These are phyloP conservation scores for Nomada fucata DNA, from an alignment of 2,888 invertebrate genomes.

Conservation along the genomic window DNA sequence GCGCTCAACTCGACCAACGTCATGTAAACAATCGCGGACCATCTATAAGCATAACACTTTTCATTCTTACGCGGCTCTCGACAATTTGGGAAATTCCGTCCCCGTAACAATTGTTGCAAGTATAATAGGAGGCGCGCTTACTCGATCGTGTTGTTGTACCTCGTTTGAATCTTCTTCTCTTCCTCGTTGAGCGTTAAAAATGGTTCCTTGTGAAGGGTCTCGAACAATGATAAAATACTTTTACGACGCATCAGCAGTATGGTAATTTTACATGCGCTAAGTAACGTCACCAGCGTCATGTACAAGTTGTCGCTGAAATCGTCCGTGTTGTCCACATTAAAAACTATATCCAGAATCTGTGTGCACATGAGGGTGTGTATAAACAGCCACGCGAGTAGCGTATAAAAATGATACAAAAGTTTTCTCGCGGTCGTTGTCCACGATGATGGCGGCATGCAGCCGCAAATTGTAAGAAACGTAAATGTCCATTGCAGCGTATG, in stretches of 20 bases:
- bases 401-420: too few species aligned
- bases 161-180: constrained; percentile 38
- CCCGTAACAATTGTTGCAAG: background rate
- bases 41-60: constrained; percentile 19
- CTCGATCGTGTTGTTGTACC: constrained; percentile 33
- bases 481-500: too few species aligned
- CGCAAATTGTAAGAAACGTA: too few species aligned
- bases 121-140: background rate
- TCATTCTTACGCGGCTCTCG: background rate
- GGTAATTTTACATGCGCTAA: constrained; percentile 54
- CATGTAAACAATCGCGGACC: constrained; percentile 16
- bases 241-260: constrained; percentile 52
- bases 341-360: constrained; percentile 54
- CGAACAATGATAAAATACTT: constrained; percentile 12
- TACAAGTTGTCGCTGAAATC: constrained; percentile 63
- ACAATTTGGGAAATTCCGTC: too few species aligned
- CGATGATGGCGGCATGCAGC: too few species aligned
- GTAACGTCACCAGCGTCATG: constrained; percentile 51
- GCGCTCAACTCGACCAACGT: constrained; percentile 32
- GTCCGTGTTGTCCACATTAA: constrained; percentile 37
- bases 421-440: too few species aligned
- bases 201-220: constrained; percentile 12
- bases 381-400: background rate
- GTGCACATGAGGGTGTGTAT: constrained; percentile 41
- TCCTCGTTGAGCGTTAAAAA: constrained; percentile 1